These are phyloP conservation scores for Pachypsylla venusta DNA, from an alignment of 1,140 invertebrate species.

Conservation along the genomic window DNA sequence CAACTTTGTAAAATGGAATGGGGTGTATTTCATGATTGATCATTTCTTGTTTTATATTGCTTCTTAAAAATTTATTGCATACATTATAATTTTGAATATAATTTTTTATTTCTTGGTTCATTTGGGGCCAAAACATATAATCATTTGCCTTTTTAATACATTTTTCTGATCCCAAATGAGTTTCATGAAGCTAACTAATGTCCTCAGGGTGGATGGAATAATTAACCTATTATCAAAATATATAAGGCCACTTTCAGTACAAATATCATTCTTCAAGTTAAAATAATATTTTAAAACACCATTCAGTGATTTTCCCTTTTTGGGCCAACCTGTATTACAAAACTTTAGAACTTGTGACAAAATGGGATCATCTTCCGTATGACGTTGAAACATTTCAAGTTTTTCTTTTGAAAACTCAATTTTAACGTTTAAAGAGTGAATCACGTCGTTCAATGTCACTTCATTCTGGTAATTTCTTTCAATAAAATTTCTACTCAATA, in stretches of 20 bases:
- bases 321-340: slow-evolving; percentile 18
- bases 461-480: background rate
- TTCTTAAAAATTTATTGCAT: slow-evolving; percentile 13
- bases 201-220: too few species aligned
- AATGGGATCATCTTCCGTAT: slow-evolving; percentile 19
- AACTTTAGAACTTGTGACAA: slow-evolving; percentile 15
- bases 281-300: slow-evolving; percentile 21
- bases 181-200: background rate
- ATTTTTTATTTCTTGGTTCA: slow-evolving; percentile 14
- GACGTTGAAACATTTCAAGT: slow-evolving; percentile 15
- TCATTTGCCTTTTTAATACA: slow-evolving; percentile 6
- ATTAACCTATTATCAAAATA: slow-evolving; percentile 25
- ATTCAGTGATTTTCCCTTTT: slow-evolving; percentile 17
- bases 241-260: slow-evolving; percentile 24
- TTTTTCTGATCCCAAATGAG: slow-evolving; percentile 1
- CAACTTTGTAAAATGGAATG: slow-evolving; percentile 25
- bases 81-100: background rate
- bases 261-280: slow-evolving; percentile 20
- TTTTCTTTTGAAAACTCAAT: slow-evolving; percentile 15
- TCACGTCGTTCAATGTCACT: background rate
- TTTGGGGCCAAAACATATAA: slow-evolving; percentile 11
- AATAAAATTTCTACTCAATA: slow-evolving; percentile 23
- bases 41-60: slow-evolving; percentile 26
- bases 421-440: background rate
- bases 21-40: slow-evolving; percentile 26